phyloP scores from a whole-genome alignment of 2,113 vertebrate genomes.

The Mirounga angustirostris region DNA sequence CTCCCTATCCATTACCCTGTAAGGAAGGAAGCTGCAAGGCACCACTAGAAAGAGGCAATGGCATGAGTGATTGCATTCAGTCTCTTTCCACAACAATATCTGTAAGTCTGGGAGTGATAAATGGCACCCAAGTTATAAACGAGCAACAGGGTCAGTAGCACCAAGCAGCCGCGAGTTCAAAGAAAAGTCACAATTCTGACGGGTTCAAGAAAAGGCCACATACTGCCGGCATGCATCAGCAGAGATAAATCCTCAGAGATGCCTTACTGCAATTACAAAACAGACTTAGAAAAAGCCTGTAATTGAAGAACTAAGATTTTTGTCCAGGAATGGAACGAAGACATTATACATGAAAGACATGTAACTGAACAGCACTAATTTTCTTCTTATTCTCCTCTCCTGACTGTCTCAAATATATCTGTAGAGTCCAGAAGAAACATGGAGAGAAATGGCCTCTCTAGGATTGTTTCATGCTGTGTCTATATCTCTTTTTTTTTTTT shows the following conservation, averaged over 20 bases:
- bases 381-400: background rate
- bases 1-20: slow-evolving; percentile 86
- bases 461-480: background rate
- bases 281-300: slow-evolving; percentile 65
- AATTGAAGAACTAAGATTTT: slow-evolving; percentile 66
- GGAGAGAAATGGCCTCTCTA: background rate
- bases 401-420: slow-evolving; percentile 3
- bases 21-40: slow-evolving; percentile 84
- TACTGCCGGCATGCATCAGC: slow-evolving; percentile 68
- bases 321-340: slow-evolving; percentile 60
- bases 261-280: slow-evolving; percentile 81
- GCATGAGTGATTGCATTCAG: slow-evolving; percentile 87
- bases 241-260: slow-evolving; percentile 71
- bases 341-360: background rate
- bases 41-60: slow-evolving; percentile 80
- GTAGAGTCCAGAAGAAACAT: background rate
- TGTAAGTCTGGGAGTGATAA: slow-evolving; percentile 86
- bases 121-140: slow-evolving; percentile 85
- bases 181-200: slow-evolving; percentile 87
- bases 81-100: slow-evolving; percentile 82
- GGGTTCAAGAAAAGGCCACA: slow-evolving; percentile 89
- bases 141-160: slow-evolving; percentile 86
- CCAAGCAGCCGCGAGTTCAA: slow-evolving; percentile 87
- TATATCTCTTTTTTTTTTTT: background rate
- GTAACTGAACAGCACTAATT: background rate